Conservation (phyloP, 2,113 vertebrate genomes). For the Prunella fulvescens region DNA sequence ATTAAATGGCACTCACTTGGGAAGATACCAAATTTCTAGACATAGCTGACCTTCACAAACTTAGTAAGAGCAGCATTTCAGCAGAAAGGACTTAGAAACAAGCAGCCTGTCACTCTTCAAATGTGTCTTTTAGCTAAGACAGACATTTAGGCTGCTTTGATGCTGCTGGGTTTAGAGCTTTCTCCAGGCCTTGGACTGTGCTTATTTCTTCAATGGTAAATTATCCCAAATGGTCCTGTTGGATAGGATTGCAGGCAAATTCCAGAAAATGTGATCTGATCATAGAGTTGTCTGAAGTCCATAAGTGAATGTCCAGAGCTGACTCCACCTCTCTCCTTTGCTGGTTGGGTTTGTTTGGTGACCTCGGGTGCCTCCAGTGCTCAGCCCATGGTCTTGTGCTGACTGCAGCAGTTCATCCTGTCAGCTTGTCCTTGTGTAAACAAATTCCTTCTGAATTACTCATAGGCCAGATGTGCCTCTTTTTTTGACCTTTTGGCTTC, state of each 20-base stretch:
- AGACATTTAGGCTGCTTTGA: neutral
- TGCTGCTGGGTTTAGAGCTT: neutral
- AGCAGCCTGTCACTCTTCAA: neutral
- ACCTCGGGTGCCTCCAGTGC: neutral
- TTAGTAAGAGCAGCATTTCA: neutral
- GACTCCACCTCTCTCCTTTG: neutral
- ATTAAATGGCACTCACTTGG: neutral
- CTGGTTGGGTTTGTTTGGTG: neutral
- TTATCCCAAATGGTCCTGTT: neutral
- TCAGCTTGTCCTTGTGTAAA: conserved; percentile 37
- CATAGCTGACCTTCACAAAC: neutral
- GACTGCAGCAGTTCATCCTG: conserved; percentile 18
- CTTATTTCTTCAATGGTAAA: neutral
- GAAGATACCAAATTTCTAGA: neutral
- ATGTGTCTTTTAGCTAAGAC: neutral
- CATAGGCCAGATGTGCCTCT: conserved; percentile 47
- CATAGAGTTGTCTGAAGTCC: neutral
- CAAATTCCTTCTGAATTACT: conserved; percentile 46
- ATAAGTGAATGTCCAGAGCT: neutral
- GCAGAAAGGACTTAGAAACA: neutral
- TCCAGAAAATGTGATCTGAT: neutral
- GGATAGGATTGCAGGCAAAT: neutral
- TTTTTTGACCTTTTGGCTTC: conserved; percentile 38
- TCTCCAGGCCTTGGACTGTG: neutral
- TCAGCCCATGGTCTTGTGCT: neutral